Percentiles rank a stretch among this genome's conserved stretches.
phyloP scores from a whole-genome alignment of 2,113 vertebrate genomes.

The Cynopterus brachyotis region DNA sequence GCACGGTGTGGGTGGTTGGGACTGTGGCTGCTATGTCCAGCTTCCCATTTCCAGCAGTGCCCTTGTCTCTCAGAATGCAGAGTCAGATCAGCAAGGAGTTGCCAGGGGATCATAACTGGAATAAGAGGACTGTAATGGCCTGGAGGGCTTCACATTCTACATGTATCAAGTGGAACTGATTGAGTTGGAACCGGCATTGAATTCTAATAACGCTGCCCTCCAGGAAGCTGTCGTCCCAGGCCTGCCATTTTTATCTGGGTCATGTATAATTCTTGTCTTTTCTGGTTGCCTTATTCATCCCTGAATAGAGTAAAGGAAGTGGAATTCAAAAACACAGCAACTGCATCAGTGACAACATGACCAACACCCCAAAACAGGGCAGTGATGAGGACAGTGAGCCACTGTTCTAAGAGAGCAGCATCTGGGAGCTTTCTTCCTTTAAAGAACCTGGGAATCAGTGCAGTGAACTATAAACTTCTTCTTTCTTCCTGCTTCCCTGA shows the following conservation, averaged over 20 bases:
- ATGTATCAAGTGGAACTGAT: slow-evolving; percentile 94
- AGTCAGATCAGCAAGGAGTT: slow-evolving; percentile 94
- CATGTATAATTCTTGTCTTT: slow-evolving; percentile 93
- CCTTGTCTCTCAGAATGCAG: slow-evolving; percentile 92
- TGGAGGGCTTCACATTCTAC: slow-evolving; percentile 96
- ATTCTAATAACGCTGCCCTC: slow-evolving; percentile 78
- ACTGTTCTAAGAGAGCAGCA: slow-evolving; percentile 91
- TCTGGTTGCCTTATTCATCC: slow-evolving; percentile 95
- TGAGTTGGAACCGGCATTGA: slow-evolving; percentile 86
- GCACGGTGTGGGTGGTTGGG: slow-evolving; percentile 94
- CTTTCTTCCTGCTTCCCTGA: slow-evolving; percentile 52
- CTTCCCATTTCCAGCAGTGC: slow-evolving; percentile 95
- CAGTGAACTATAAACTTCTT: slow-evolving; percentile 53
- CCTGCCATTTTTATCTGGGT: slow-evolving; percentile 94
- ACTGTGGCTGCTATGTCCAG: slow-evolving; percentile 92
- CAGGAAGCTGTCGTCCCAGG: slow-evolving; percentile 90
- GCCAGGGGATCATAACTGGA: slow-evolving; percentile 98
- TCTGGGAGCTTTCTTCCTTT: slow-evolving; percentile 84
- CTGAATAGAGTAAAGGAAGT: slow-evolving; percentile 87
- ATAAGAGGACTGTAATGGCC: slow-evolving; percentile 94
- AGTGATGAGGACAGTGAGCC: slow-evolving; percentile 94
- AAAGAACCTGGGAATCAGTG: slow-evolving; percentile 40
- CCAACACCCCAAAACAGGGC: slow-evolving; percentile 84
- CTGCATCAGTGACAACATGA: slow-evolving; percentile 83
- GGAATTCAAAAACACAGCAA: slow-evolving; percentile 86